Evolutionary conservation across 2,888 invertebrate genomes (phyloP).

Genomic region (Auanema freiburgensis): DNA sequence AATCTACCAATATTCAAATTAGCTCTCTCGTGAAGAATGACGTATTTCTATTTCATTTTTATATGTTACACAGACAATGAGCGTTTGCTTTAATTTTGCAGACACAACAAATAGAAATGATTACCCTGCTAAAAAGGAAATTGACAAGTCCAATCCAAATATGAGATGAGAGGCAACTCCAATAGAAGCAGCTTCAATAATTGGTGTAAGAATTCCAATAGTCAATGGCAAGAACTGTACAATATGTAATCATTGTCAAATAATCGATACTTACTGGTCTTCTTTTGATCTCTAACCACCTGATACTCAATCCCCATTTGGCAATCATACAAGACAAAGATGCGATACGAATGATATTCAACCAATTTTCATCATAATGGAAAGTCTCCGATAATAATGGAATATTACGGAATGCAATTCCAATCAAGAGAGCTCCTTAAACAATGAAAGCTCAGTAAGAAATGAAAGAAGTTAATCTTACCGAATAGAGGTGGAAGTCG

Average conservation of each 20-base stretch:
- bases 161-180: constrained; percentile 16
- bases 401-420: constrained; percentile 21
- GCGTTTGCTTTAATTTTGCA: no score
- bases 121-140: constrained; percentile 23
- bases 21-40: background rate
- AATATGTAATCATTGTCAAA: background rate
- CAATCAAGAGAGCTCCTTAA: constrained; percentile 18
- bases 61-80: background rate
- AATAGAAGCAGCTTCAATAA: constrained; percentile 16
- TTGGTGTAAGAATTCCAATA: constrained; percentile 16
- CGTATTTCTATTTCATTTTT: background rate
- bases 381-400: constrained; percentile 20
- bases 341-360: constrained; percentile 13
- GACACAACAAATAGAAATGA: no score
- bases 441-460: background rate
- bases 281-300: constrained; percentile 11
- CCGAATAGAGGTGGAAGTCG: constrained; percentile 19
- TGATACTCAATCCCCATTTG: constrained; percentile 20
- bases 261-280: constrained; percentile 8
- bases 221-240: constrained; percentile 10
- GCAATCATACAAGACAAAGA: constrained; percentile 19
- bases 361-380: constrained; percentile 11
- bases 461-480: background rate
- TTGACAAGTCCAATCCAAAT: constrained; percentile 13
- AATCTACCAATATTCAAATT: constrained; percentile 18